Evolutionary conservation across 2,113 vertebrate genomes (phyloP), one percentile per base, ranked within the genome.

Genomic region (Ictalurus punctatus): DNA sequence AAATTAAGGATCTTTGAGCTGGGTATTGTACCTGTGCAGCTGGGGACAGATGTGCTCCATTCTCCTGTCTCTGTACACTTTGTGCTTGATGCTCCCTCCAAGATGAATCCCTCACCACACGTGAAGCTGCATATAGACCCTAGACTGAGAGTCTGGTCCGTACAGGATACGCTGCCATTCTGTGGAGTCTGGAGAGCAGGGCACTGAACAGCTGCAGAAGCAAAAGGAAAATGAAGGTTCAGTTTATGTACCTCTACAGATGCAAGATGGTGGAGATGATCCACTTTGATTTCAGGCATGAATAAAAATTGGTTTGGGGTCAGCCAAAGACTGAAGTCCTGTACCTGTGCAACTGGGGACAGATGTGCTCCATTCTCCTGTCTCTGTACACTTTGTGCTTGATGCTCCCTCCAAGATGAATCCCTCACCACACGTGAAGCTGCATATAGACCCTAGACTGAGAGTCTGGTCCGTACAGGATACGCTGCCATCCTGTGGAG

Each of bases 331-430:
- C 4, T 44, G 40, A 40, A 9, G 34, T 79, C 12, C 27, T 79
- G 52, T 74, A 95, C 92, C 93, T 92, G 85, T 92, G 90, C 94
- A 95, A 16, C 0, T 34, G 67, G 84, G 84, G 30, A 37, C 2
- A 8, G 9, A 1, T 34, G 84, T 73, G 19, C 27, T 86, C 84
- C 84, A 86, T 40, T 86, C 69, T 59, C 84, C 84, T 40, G n/a
- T 58, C 54, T 58, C 69, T 59, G 84, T 74, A 27, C 84, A 86
- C 21, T 58, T 1, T 56, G 23, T 58, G 23, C 25, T 86, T 3
- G 13, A 73, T 74, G n/a, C 19, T 13, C 84, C 84, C 7, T 58
- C 21, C 52, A 86, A 21, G 52, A 16, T 76, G 34, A 74, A 86
- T 54, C 69, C 84, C 30, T 86, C n/a, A 37, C 1, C 6, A 76